These are phyloP conservation scores for Cherax quadricarinatus DNA, from an alignment of 1,140 invertebrate genomes.

Conservation along the genomic window DNA sequence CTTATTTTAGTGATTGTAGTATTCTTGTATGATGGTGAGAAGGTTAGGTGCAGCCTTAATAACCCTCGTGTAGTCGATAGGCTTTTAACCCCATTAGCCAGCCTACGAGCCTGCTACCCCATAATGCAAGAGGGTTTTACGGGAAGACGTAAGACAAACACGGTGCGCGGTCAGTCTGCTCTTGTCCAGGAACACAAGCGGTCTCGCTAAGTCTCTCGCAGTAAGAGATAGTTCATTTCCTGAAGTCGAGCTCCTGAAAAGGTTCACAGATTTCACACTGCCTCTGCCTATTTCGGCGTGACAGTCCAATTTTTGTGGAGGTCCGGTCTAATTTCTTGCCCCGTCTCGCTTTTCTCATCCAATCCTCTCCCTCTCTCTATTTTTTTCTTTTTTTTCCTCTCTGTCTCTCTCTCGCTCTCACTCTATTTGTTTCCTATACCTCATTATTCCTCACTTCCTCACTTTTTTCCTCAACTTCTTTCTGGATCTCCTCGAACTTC, in stretches of 20 bases:
- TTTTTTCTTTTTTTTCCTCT: neutral
- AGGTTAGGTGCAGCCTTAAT: too few species aligned
- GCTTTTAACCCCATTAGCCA: too few species aligned
- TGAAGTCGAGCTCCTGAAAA: constrained; percentile 41
- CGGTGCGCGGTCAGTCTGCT: too few species aligned
- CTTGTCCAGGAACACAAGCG: neutral
- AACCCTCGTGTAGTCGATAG: too few species aligned
- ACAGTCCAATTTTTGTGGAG: constrained; percentile 64
- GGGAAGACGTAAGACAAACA: too few species aligned
- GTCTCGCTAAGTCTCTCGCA: neutral
- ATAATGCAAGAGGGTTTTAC: too few species aligned
- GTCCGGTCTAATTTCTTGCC: constrained; percentile 62
- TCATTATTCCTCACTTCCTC: neutral
- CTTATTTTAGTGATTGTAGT: too few species aligned
- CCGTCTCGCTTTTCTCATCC: constrained; percentile 2
- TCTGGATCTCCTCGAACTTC: too few species aligned
- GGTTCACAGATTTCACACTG: constrained; percentile 46
- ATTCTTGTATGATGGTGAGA: too few species aligned
- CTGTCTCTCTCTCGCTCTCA: neutral
- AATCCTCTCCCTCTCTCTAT: neutral
- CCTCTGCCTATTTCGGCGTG: constrained; percentile 59
- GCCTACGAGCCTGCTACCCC: too few species aligned
- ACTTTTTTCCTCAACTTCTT: too few species aligned
- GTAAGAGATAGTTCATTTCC: constrained; percentile 60
- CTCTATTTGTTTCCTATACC: neutral